Evolutionary conservation across 92 coral and sea anemone genomes (phyloP).

Genomic region (Epizoanthus fatuus): DNA sequence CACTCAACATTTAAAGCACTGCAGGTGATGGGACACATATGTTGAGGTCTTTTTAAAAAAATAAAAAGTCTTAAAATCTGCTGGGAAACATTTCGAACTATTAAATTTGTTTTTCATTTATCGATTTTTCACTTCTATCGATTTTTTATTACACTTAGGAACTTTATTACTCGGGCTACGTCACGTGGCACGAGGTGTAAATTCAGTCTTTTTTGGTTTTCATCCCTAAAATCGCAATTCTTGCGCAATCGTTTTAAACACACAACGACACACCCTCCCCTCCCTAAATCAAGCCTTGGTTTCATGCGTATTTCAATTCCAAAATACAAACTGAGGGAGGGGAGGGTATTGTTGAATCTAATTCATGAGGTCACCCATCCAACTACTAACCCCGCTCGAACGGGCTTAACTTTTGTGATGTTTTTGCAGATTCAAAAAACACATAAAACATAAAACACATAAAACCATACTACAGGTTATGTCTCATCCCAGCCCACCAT

Average conservation of each 20-base stretch:
- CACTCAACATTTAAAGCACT: too few relatives aligned
- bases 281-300: conserved; percentile 20
- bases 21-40: too few relatives aligned
- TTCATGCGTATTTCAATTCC: background rate
- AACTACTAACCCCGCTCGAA: background rate
- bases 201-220: background rate
- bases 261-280: conserved; percentile 13
- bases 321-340: conserved; percentile 3
- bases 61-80: too few relatives aligned
- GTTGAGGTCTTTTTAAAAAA: too few relatives aligned
- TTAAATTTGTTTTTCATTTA: conserved; percentile 10
- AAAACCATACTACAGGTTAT: conserved; percentile 16
- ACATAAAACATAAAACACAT: conserved; percentile 18
- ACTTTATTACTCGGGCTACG: too few relatives aligned
- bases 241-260: background rate
- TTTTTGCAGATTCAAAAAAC: conserved; percentile 8
- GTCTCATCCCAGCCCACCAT: conserved; percentile 10
- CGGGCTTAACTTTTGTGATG: background rate
- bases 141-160: too few relatives aligned
- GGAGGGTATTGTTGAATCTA: conserved; percentile 12
- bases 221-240: conserved; percentile 2
- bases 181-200: too few relatives aligned
- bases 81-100: background rate
- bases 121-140: conserved; percentile 4
- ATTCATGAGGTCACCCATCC: conserved; percentile 12